phyloP scores from a whole-genome alignment of 2,113 vertebrate genomes.

The Morone chrysops region DNA sequence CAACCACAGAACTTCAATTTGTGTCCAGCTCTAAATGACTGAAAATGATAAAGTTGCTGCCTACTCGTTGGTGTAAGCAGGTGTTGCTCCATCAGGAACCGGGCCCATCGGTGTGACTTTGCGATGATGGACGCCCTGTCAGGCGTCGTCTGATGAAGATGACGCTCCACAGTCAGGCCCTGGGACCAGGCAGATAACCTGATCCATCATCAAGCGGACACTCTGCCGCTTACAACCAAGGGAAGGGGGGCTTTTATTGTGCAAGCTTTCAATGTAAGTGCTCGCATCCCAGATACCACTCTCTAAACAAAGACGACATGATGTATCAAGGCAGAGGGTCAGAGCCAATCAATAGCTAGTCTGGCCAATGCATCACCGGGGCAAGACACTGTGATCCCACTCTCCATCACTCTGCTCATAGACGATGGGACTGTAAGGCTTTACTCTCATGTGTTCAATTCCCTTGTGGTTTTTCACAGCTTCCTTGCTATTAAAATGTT shows the following conservation, averaged over 20 bases:
- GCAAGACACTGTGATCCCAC: slow-evolving; percentile 75
- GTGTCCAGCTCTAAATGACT: slow-evolving; percentile 23
- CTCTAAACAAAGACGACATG: slow-evolving; percentile 78
- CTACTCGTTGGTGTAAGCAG: slow-evolving; percentile 48
- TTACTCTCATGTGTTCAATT: slow-evolving; percentile 24
- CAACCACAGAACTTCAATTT: slow-evolving; percentile 29
- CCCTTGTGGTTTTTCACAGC: slow-evolving; percentile 14
- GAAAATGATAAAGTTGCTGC: slow-evolving; percentile 52
- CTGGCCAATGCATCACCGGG: slow-evolving; percentile 72
- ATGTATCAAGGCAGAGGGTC: slow-evolving; percentile 74
- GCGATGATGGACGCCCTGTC: slow-evolving; percentile 78
- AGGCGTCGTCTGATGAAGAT: slow-evolving; percentile 76
- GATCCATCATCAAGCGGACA: slow-evolving; percentile 74
- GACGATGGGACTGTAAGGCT: slow-evolving; percentile 69
- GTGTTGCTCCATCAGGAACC: slow-evolving; percentile 49
- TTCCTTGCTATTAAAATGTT: slow-evolving; percentile 1
- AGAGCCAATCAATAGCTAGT: slow-evolving; percentile 79
- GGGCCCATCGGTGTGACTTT: slow-evolving; percentile 34
- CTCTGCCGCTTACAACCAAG: slow-evolving; percentile 2
- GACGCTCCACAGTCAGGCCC: slow-evolving; percentile 56
- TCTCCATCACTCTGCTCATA: slow-evolving; percentile 65
- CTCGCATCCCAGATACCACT: slow-evolving; percentile 61
- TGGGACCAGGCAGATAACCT: slow-evolving; percentile 63
- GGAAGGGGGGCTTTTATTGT: slow-evolving; percentile 63
- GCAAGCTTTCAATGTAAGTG: slow-evolving; percentile 70